A percentile compares a stretch with the other conserved stretches of the same genome.
Evolutionary conservation across 2,113 vertebrate genomes (phyloP).

Genomic region (Albula glossodonta): DNA sequence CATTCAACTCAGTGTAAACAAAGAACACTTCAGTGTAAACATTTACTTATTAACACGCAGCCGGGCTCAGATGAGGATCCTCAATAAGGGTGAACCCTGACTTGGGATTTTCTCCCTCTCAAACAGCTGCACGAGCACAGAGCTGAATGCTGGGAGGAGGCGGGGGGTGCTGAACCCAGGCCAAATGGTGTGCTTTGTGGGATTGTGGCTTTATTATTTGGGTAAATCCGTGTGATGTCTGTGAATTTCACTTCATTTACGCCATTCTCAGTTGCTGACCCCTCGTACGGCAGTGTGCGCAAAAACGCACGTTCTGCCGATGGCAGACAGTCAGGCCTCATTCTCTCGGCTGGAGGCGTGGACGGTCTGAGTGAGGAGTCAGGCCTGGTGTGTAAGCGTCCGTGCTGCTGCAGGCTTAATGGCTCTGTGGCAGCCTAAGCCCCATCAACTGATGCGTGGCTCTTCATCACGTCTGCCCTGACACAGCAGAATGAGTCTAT

Average conservation of each 20-base stretch:
- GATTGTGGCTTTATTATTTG: not conserved
- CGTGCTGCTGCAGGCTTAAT: not conserved
- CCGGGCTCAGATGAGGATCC: constrained; percentile 48
- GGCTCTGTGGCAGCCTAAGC: not conserved
- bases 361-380: constrained; percentile 10
- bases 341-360: not conserved
- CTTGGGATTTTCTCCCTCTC: constrained; percentile 30
- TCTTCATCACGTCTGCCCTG: constrained; percentile 18
- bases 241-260: not conserved
- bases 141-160: constrained; percentile 3
- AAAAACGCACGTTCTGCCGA: not conserved
- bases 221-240: not conserved
- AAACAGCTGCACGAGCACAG: constrained; percentile 10
- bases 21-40: constrained; percentile 59
- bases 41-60: constrained; percentile 61
- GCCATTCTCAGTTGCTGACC: not conserved
- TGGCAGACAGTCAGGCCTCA: not conserved
- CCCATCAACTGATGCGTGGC: not conserved
- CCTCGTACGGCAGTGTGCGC: not conserved
- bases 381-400: not conserved
- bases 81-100: constrained; percentile 43
- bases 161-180: not conserved
- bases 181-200: not conserved
- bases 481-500: constrained; percentile 19
- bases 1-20: constrained; percentile 59